Evolutionary conservation across 2,888 invertebrate genomes (phyloP).

Genomic region (Lycia hirtaria): DNA sequence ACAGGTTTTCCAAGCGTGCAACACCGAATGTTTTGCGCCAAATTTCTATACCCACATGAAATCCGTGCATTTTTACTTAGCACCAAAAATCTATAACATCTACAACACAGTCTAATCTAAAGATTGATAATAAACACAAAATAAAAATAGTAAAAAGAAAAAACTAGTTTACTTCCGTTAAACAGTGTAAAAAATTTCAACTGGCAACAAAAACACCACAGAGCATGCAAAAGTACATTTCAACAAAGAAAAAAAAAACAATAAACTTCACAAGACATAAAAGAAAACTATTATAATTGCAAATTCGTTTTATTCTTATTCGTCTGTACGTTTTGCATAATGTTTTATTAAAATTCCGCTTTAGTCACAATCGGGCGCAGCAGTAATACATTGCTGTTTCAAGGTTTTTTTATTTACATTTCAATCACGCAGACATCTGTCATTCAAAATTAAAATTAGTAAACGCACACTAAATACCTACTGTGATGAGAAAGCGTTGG

Average conservation of each 20-base stretch:
- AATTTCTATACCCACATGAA: slow-evolving; percentile 53
- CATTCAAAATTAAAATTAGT: slow-evolving; percentile 60
- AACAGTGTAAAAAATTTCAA: slow-evolving; percentile 1
- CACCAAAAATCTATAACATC: slow-evolving; percentile 4
- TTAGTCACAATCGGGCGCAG: slow-evolving; percentile 60
- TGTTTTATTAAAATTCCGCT: slow-evolving; percentile 27
- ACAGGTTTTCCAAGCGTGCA: slow-evolving; percentile 74
- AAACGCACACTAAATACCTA: slow-evolving; percentile 40
- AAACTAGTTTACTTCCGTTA: background rate
- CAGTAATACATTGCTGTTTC: slow-evolving; percentile 62
- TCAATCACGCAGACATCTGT: slow-evolving; percentile 70
- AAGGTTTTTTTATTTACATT: slow-evolving; percentile 38
- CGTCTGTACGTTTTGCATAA: slow-evolving; percentile 17
- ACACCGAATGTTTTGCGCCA: slow-evolving; percentile 66
- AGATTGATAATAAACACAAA: background rate
- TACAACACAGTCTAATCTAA: background rate
- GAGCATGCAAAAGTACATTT: slow-evolving; percentile 40
- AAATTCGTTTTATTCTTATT: slow-evolving; percentile 44
- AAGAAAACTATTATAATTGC: slow-evolving; percentile 55
- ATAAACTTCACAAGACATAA: slow-evolving; percentile 4
- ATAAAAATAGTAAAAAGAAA: background rate
- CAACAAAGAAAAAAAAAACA: slow-evolving; percentile 43
- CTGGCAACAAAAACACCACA: slow-evolving; percentile 33
- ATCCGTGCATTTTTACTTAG: slow-evolving; percentile 61
- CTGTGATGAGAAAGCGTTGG: slow-evolving; percentile 39